phyloP scores from a whole-genome alignment of 1,140 invertebrate genomes.

The Hyphantria cunea region DNA sequence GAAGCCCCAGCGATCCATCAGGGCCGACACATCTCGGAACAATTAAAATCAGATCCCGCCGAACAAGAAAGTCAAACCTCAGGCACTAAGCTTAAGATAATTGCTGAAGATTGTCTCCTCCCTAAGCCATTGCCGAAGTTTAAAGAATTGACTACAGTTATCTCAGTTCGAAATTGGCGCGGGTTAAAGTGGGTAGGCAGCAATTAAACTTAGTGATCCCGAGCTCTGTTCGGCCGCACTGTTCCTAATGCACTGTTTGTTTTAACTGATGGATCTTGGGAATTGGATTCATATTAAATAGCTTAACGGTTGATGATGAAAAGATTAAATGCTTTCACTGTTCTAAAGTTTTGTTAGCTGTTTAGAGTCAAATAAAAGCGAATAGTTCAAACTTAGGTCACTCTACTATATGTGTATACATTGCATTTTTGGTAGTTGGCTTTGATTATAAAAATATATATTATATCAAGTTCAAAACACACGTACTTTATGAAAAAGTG shows the following conservation, averaged over 20 bases:
- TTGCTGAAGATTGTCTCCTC: conserved; percentile 49
- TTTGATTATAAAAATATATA: too few relatives aligned
- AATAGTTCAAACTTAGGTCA: too few relatives aligned
- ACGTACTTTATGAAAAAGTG: too few relatives aligned
- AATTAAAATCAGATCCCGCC: conserved; percentile 41
- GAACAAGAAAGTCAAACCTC: conserved; percentile 32
- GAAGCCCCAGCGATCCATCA: conserved; percentile 16
- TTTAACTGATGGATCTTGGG: conserved; percentile 12
- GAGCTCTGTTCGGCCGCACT: conserved; percentile 9
- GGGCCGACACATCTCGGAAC: conserved; percentile 33
- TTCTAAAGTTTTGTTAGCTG: not conserved
- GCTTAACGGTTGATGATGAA: conserved; percentile 4
- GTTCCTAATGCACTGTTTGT: conserved; percentile 13
- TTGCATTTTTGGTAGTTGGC: too few relatives aligned
- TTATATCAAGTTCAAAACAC: too few relatives aligned
- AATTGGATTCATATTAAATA: conserved; percentile 27
- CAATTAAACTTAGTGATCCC: conserved; percentile 57
- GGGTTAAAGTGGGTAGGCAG: conserved; percentile 53
- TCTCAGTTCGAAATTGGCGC: conserved; percentile 46
- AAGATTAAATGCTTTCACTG: not conserved
- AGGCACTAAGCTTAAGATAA: conserved; percentile 47
- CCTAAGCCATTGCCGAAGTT: conserved; percentile 42
- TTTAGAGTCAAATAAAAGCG: too few relatives aligned
- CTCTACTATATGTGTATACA: too few relatives aligned
- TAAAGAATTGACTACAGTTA: conserved; percentile 57